Percentiles rank a stretch among this genome's conserved stretches.
Conservation (phyloP, 2,797 vertebrate genomes). For the Oryzias dopingdopingensis region DNA sequence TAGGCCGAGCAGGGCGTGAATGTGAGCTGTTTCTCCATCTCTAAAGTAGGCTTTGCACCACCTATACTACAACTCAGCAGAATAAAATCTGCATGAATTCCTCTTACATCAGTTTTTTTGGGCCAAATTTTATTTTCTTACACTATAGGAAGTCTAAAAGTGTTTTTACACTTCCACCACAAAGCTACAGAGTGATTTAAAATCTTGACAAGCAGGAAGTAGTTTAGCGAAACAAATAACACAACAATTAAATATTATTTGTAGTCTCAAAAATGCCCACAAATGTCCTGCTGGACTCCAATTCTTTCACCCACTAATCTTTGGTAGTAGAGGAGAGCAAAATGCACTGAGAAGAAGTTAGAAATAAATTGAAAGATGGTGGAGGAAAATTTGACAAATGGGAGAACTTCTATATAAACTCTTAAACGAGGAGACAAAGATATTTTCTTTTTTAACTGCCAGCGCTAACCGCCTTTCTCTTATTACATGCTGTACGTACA, state of each 20-base stretch:
- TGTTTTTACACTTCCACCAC: slow-evolving; percentile 9
- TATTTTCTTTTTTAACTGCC: slow-evolving; percentile 47
- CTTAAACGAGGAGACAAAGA: slow-evolving; percentile 68
- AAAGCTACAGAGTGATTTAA: slow-evolving; percentile 42
- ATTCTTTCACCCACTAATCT: not conserved
- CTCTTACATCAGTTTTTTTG: too few species aligned
- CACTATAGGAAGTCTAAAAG: slow-evolving; percentile 7
- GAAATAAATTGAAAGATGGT: slow-evolving; percentile 21
- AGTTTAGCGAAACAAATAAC: slow-evolving; percentile 1
- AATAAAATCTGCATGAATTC: too few species aligned
- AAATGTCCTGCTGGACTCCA: slow-evolving; percentile 11
- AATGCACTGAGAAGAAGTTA: slow-evolving; percentile 17
- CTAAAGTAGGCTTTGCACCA: too few species aligned
- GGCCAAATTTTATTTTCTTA: too few species aligned
- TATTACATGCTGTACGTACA: slow-evolving; percentile 28
- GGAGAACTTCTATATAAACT: slow-evolving; percentile 75
- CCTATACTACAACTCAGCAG: too few species aligned
- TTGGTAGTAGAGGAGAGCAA: slow-evolving; percentile 20
- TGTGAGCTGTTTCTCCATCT: too few species aligned
- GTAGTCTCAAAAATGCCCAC: too few species aligned
- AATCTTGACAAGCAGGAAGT: slow-evolving; percentile 62
- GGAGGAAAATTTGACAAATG: slow-evolving; percentile 70
- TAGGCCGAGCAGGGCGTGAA: too few species aligned
- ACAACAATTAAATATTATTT: too few species aligned
- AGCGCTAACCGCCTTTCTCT: slow-evolving; percentile 49